Conservation (phyloP, 1,140 invertebrate species). For the Aphaenogaster ashmeadi region DNA sequence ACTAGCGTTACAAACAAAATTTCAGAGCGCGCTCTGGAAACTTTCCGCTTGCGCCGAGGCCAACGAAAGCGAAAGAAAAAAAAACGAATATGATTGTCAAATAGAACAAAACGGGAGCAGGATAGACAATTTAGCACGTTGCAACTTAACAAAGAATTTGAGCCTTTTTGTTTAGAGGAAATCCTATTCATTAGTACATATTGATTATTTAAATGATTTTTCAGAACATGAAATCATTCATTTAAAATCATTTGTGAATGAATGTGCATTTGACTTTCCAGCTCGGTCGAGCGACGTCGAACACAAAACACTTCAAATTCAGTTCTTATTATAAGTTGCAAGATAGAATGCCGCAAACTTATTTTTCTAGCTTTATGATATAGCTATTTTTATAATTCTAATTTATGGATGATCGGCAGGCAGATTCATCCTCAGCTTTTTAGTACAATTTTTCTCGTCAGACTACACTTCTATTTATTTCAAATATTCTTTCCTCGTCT, state of each 20-base stretch:
- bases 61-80: not conserved
- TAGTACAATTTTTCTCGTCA: not conserved
- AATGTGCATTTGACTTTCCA: conserved; percentile 32
- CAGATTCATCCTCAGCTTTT: not conserved
- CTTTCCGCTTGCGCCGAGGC: not conserved
- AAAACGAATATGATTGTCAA: not conserved
- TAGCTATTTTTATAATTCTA: conserved; percentile 34
- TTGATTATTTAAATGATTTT: not conserved
- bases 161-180: not conserved
- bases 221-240: not conserved
- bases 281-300: not conserved
- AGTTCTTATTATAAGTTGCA: not conserved
- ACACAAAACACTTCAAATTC: not conserved
- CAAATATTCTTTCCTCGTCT: not conserved
- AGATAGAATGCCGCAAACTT: not conserved
- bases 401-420: not conserved
- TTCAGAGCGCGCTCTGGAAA: not conserved
- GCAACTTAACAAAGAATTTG: not conserved
- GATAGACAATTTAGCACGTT: not conserved
- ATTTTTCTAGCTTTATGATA: conserved; percentile 26
- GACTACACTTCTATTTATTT: conserved; percentile 25
- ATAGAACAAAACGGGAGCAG: not conserved
- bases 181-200: not conserved
- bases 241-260: not conserved
- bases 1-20: conserved; percentile 31